Conservation (phyloP, 1,140 invertebrate genomes). For the Drosophila arizonae region DNA sequence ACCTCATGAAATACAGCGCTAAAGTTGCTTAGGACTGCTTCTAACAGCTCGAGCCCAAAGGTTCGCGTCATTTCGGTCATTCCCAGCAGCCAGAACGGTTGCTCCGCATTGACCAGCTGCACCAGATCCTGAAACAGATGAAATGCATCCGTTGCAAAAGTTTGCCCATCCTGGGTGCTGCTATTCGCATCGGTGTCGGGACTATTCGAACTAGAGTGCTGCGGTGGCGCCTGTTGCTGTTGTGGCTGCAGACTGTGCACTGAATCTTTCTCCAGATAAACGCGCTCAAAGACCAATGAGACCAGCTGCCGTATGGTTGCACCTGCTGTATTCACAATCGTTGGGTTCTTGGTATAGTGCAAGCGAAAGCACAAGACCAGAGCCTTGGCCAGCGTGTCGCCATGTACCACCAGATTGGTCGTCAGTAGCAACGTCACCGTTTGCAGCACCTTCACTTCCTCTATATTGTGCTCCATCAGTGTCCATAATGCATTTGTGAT, state of each 20-base stretch:
- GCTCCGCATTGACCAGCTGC: conserved; percentile 97
- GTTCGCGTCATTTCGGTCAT: conserved; percentile 99
- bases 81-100: conserved; percentile 96
- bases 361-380: conserved; percentile 97
- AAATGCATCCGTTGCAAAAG: conserved; percentile 97
- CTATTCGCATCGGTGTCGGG: conserved; percentile 25
- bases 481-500: conserved; percentile 97
- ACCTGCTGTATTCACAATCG: conserved; percentile 97
- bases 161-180: conserved; percentile 86
- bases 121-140: conserved; percentile 98
- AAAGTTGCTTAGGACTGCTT: conserved; percentile 96
- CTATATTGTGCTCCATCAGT: conserved; percentile 94
- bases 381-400: conserved; percentile 96
- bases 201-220: conserved; percentile 16
- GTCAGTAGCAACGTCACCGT: conserved; percentile 97
- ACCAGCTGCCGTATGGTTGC: conserved; percentile 98
- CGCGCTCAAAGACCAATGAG: conserved; percentile 97
- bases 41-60: conserved; percentile 97
- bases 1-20: conserved; percentile 96
- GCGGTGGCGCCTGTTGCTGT: conserved; percentile 36
- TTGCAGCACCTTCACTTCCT: conserved; percentile 98
- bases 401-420: conserved; percentile 96
- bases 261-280: conserved; percentile 86
- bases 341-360: conserved; percentile 94
- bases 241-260: conserved; percentile 49